Base-by-base conservation (phyloP, 2,888 invertebrate genomes). In the Colletes collaris region DNA sequence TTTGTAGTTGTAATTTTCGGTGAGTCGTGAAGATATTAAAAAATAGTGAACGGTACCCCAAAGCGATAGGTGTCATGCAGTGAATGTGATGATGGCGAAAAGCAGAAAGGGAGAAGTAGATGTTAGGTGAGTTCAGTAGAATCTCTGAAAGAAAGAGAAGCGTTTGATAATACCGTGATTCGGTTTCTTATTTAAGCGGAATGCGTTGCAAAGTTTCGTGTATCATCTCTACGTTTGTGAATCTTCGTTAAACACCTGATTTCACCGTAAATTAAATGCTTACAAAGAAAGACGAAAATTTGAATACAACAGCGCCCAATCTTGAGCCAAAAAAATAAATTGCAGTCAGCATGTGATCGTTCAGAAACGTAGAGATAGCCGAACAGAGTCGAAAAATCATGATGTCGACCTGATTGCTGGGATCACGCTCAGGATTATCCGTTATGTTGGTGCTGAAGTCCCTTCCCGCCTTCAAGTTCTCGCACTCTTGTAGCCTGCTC, bases 361-460 rank as follows among this genome's bases (percentile, higher is more conserved):
- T 83, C 72, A 70, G 11, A 83, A 76, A 83, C 62, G 60, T 62
- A 82, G 65, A 84, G 60, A 79, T 49, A 59, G 35, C 35, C 55
- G 68, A 77, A 74, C 68, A 77, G 71, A 65, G 64, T 66, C 65
- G 70, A 80, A 71, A 80, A 81, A 82, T 72, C 56, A 70, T 79
- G 60, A 87, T 88, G 86, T 89, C 87, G 85, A 92, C 92, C 92
- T 92, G 91, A 84, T 88, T 90, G 79, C 84, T 85, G 77, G 88
- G 86, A 79, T 92, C 91, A 46, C 89, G 89, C 74, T 92, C 92
- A 4, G 90, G 87, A 74, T 89, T 84, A 55, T 91, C 91, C 13
- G 79, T 78, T 44, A 86, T 78, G 59, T 90, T 90, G 46, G 76
- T 81, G 59, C 79, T 86, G 55, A 87, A 81, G 76, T 90, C 88